Base-by-base conservation (phyloP, 2,888 invertebrate genomes). In the Meganola albula region DNA sequence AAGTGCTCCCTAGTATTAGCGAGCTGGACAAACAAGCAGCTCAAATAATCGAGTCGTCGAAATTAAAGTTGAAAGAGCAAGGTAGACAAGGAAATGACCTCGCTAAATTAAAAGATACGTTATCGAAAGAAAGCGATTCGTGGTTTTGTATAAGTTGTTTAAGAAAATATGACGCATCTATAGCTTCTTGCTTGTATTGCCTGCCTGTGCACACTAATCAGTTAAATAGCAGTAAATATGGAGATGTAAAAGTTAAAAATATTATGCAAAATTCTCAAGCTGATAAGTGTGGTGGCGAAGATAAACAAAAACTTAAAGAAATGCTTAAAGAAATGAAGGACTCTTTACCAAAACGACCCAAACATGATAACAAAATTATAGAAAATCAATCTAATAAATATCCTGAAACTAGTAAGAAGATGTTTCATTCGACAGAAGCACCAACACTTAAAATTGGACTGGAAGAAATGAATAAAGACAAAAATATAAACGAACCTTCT, bases 311-410 rank as follows among this genome's bases (percentile, higher is more conserved):
- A 61, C 72, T 92, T 13, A 90, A 90, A 63, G 90, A 91, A 70
- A 91, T 92, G 88, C 68, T 92, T 42, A 92, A 92, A 57, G 92
- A 92, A 79, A 92, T 92, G 90, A 92, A 92, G 70, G 89, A 92
- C 65, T 92, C 92, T 7, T 72, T 93, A 39, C 91, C 92, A 0
- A 90, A 89, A 58, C 86, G 88, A 48, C 64, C 87, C 12, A 88
- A 87, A 46, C 69, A 74, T 16, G 76, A 60, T 31, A 37, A 39
- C 12, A 46, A 42, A 23, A 26, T 32, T 28, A 20, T 10, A 9
- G 37, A 40, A 28, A 36, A 13, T 13, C 10, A 12, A 34, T 12
- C 34, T 25, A 38, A 27, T n/a, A n/a, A n/a, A n/a, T n/a, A n/a
- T n/a, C n/a, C n/a, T n/a, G n/a, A n/a, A n/a, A n/a, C n/a, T n/a